phyloP scores from a whole-genome alignment of 2,888 invertebrate genomes.

The Tachina fera region DNA sequence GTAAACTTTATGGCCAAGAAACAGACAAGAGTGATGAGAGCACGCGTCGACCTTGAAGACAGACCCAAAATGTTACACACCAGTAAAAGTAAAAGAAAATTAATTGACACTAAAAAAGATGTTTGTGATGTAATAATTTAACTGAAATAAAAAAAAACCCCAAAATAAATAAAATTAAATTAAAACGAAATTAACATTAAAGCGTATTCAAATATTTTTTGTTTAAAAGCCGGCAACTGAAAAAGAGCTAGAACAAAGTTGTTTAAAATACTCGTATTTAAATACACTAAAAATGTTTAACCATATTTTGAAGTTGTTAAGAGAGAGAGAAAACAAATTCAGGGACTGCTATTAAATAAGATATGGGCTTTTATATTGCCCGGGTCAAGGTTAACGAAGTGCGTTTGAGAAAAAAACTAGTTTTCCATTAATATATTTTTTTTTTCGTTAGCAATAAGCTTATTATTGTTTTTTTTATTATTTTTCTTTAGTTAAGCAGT shows the following conservation, averaged over 20 bases:
- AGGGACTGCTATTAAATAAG: background rate
- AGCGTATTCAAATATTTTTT: background rate
- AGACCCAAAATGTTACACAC: constrained; percentile 71
- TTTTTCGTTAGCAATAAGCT: constrained; percentile 3
- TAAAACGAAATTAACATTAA: background rate
- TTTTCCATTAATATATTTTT: constrained; percentile 31
- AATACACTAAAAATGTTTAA: background rate
- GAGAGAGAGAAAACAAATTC: background rate
- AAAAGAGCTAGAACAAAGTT: constrained; percentile 1
- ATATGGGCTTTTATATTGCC: background rate
- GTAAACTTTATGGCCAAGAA: constrained; percentile 13
- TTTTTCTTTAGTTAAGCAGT: background rate
- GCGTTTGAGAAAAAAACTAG: constrained; percentile 20
- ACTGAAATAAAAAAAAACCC: background rate
- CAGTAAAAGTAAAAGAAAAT: constrained; percentile 67
- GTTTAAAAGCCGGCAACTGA: background rate
- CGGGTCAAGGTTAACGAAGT: background rate
- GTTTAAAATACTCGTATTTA: background rate
- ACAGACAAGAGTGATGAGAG: constrained; percentile 50
- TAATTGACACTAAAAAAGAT: constrained; percentile 45
- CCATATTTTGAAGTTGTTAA: background rate
- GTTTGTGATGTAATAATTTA: background rate
- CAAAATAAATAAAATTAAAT: background rate
- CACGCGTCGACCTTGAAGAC: constrained; percentile 73
- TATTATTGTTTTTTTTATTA: constrained; percentile 4